phyloP scores from a whole-genome alignment of 2,113 vertebrate genomes.

The Callithrix jacchus region DNA sequence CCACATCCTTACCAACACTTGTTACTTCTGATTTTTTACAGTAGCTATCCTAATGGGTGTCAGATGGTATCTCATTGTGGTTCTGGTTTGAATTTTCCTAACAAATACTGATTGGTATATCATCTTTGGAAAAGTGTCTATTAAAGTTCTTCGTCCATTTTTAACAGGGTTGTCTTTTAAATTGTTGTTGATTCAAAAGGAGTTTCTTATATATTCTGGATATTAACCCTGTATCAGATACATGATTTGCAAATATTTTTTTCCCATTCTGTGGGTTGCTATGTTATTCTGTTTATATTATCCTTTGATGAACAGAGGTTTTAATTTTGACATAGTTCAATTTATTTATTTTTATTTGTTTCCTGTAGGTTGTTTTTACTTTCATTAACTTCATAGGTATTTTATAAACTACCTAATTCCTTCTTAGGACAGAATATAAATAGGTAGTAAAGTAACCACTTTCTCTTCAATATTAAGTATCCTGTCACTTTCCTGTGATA shows the following conservation, averaged over 20 bases:
- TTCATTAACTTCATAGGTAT: background rate
- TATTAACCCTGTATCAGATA: background rate
- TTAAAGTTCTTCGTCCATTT: background rate
- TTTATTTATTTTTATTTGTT: slow-evolving; percentile 15
- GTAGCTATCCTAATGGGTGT: background rate
- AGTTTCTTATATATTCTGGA: background rate
- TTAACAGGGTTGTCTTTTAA: background rate
- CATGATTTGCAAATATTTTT: background rate
- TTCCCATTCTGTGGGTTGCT: background rate
- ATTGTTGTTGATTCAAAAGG: background rate
- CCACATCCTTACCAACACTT: background rate
- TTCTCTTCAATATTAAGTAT: background rate
- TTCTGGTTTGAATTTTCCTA: slow-evolving; percentile 5
- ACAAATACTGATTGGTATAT: background rate
- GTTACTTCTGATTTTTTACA: background rate
- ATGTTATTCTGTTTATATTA: background rate
- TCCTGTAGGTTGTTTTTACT: background rate
- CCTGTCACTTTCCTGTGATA: background rate
- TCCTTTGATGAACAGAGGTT: background rate
- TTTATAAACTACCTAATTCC: background rate
- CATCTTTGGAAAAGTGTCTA: background rate
- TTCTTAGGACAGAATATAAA: background rate
- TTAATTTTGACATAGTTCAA: background rate
- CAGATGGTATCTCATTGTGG: background rate
- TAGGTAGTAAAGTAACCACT: background rate